Conservation (phyloP, 2,888 invertebrate species). For the Patella depressa region DNA sequence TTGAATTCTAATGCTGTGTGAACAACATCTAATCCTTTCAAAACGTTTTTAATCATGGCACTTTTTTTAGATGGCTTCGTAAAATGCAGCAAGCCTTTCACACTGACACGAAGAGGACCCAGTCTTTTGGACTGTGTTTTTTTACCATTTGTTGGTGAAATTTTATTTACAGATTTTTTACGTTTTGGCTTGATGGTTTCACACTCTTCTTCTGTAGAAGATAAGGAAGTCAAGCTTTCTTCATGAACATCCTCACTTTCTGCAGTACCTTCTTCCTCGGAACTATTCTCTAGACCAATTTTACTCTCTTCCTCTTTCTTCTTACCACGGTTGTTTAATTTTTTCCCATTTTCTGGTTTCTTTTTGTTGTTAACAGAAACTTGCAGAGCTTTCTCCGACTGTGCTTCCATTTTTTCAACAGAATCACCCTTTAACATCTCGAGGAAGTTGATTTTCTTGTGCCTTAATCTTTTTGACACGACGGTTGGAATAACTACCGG, state of each 20-base stretch:
- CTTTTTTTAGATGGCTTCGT: slow-evolving; percentile 13
- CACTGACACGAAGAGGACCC: slow-evolving; percentile 36
- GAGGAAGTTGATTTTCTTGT: slow-evolving; percentile 66
- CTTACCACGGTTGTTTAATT: background rate
- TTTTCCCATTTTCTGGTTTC: background rate
- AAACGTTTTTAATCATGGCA: background rate
- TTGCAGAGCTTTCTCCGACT: slow-evolving; percentile 12
- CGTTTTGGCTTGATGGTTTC: slow-evolving; percentile 19
- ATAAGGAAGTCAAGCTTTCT: slow-evolving; percentile 3
- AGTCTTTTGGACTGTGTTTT: slow-evolving; percentile 20
- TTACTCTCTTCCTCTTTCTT: background rate
- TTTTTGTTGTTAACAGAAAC: background rate
- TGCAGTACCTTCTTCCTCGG: slow-evolving; percentile 28
- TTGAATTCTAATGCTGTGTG: slow-evolving; percentile 15
- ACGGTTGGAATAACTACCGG: background rate
- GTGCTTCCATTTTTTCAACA: slow-evolving; percentile 29
- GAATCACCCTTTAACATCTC: slow-evolving; percentile 63
- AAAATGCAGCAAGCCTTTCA: slow-evolving; percentile 38
- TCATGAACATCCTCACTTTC: slow-evolving; percentile 24
- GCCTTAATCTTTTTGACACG: slow-evolving; percentile 47
- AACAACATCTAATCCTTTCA: slow-evolving; percentile 5
- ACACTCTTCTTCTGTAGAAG: slow-evolving; percentile 16
- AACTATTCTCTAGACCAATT: slow-evolving; percentile 17
- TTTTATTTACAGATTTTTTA: slow-evolving; percentile 24
- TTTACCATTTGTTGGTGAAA: slow-evolving; percentile 21